Base-by-base conservation (phyloP, 2,113 vertebrate genomes). In the Triplophysa rosa region DNA sequence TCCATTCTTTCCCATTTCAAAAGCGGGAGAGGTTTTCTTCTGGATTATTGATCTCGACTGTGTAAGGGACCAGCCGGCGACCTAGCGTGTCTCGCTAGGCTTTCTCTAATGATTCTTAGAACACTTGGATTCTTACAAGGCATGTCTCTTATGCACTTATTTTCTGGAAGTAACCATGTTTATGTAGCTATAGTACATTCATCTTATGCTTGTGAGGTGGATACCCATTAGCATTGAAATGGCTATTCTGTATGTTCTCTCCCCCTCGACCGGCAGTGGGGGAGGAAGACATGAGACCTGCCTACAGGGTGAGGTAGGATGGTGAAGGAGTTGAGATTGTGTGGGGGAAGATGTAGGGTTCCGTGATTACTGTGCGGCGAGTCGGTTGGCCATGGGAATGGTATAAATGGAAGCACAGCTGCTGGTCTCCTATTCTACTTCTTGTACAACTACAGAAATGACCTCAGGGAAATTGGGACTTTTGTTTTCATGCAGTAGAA, bases 351-450 rank as follows among this genome's bases (percentile, higher is more conserved):
- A 72, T 26, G 42, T 73, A 29, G 47, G 23, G 17, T 49, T 45
- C 62, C n/a, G 21, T 19, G 24, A 79, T 79, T 63, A 29, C 56
- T 62, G 24, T 21, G 45, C 37, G 45, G 29, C n/a, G 61, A 56
- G 17, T 64, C 72, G 37, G 29, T 40, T 63, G 40, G 72, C 42
- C 59, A 63, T 63, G 42, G 33, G 68, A 40, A 54, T 37, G 19
- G 58, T 61, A 62, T 33, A 79, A 79, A 71, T 64, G 29, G 69
- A 71, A 73, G 69, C 69, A 66, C 78, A 67, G 69, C 69, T 73
- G 62, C 62, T 59, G 61, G 77, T 58, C 49, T 73, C 49, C 17
- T 17, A 29, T 67, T 45, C 69, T 72, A 49, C 21, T 73, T 66
- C 37, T 65, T 58, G 26, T 37, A 37, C 42, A 59, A 40, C 58